Base-by-base conservation (phyloP, 2,888 invertebrate species). In the Leucophenga montana region DNA sequence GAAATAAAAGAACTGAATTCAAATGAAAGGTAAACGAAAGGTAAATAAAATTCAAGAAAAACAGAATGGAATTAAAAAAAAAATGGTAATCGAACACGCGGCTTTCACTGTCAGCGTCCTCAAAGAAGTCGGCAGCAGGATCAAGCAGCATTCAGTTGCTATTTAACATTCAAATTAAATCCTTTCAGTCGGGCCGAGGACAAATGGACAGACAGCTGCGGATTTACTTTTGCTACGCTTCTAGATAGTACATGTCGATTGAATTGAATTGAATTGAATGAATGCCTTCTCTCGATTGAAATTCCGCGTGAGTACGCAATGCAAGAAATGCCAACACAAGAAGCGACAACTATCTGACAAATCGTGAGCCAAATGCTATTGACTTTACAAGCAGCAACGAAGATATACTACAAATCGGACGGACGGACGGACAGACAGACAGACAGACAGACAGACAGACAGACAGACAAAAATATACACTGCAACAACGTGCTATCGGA, bases 91-190 rank as follows among this genome's bases (percentile, higher is more conserved):
- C 50, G 18, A 50, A 50, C 50, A 18, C 50, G 50, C 50, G 18
- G 50, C 50, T 50, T 50, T 50, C 50, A 50, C 50, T 18, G 18
- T 1, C 46, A n/a, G 46, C 46, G 14, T 14, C n/a, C n/a, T n/a
- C n/a, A n/a, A n/a, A n/a, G n/a, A n/a, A 13, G 46, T 46, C 6
- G 3, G 46, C 3, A 27, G 27, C 27, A 27, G 27, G 11, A 18
- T 16, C 61, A 11, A 39, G n/a, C n/a, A 13, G 20, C 20, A 54
- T 13, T 11, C 54, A 13, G 13, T 14, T 67, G 75, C 81, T 82
- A 80, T 82, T 82, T 82, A 84, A 82, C 83, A 84, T 82, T 82
- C 83, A 82, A 82, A 82, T 82, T 82, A 84, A 84, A 82, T 82
- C 84, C 81, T 78, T 79, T 75, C 46, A 64, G 46, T 8, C n/a